Percentiles rank a stretch among this genome's conserved stretches.
These are phyloP conservation scores for Tachina fera DNA, from an alignment of 2,888 invertebrate genomes.

Conservation along the genomic window DNA sequence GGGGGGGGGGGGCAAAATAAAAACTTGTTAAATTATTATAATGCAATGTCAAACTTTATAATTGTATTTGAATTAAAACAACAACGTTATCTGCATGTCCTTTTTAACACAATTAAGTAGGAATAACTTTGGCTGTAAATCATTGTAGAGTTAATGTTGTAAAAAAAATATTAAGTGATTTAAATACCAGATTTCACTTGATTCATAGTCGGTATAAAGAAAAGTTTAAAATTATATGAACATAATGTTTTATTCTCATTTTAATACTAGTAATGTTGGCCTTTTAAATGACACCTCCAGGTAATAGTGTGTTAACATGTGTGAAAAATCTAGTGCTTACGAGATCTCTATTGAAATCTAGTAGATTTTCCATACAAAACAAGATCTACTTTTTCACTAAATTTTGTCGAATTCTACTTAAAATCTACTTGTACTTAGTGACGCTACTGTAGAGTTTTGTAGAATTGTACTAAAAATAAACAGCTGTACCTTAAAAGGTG, in stretches of 20 bases:
- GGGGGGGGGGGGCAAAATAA: neutral
- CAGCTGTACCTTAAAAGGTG: too few relatives aligned
- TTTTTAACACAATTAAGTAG: constrained; percentile 13
- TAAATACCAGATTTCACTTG: neutral
- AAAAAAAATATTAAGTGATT: neutral
- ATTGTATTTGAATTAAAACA: constrained; percentile 49
- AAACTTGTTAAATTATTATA: constrained; percentile 41
- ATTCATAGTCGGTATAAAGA: neutral
- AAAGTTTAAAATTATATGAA: too few relatives aligned
- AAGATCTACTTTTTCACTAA: too few relatives aligned
- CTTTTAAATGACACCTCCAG: too few relatives aligned
- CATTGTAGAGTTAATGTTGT: neutral
- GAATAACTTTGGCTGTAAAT: neutral
- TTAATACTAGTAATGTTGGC: neutral
- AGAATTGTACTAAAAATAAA: too few relatives aligned
- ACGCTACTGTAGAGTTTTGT: too few relatives aligned
- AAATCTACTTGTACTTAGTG: too few relatives aligned
- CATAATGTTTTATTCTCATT: neutral
- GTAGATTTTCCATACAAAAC: too few relatives aligned
- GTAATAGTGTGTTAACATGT: too few relatives aligned
- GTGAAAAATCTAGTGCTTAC: too few relatives aligned
- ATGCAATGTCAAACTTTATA: constrained; percentile 42
- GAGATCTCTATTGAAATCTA: too few relatives aligned
- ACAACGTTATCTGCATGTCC: constrained; percentile 10
- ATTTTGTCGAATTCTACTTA: too few relatives aligned